Base-by-base conservation (phyloP, 2,113 vertebrate species). In the Labrus mixtus region DNA sequence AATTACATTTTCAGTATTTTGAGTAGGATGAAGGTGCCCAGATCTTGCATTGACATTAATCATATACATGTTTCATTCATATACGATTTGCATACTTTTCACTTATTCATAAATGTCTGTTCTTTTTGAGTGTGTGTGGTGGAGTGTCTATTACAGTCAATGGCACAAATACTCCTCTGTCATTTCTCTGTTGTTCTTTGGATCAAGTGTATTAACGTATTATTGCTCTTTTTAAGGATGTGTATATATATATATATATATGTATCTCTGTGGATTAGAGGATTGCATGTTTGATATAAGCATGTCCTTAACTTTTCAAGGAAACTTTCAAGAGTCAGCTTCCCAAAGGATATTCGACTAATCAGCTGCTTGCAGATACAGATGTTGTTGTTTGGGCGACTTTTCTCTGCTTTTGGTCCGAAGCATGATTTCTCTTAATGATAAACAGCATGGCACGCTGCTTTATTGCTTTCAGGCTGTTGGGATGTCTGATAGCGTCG, bases 361-460 rank as follows among this genome's bases (percentile, higher is more conserved):
- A 68, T 69, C 53, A 41, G 56, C 60, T 84, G 72, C 71, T 88
- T 79, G 77, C 71, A 75, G 70, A 77, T 76, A n/a, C 73, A 81
- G 79, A 75, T 72, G 68, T 59, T 71, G 68, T 62, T 10, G 8
- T 66, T 56, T 43, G 75, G 20, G 36, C 68, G 6, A 53, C 50
- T 69, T 70, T 59, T 36, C 60, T n/a, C 65, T 20, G 43, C 68
- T 71, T 76, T 56, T 79, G 22, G 37, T 73, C 65, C 56, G 73
- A 6, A 76, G 91, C 90, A 92, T 91, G 90, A 1, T 1, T 74
- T 69, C 4, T 71, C 53, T 54, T 63, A 22, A 56, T 55, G 76
- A 73, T 1, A 51, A 48, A 6, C 45, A 8, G 86, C 89, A 91
- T 87, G 85, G 81, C 81, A 46, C 43, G 67, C 80, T 77, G 82